phyloP scores from a whole-genome alignment of 2,888 invertebrate species.

The Lutraria lutraria region DNA sequence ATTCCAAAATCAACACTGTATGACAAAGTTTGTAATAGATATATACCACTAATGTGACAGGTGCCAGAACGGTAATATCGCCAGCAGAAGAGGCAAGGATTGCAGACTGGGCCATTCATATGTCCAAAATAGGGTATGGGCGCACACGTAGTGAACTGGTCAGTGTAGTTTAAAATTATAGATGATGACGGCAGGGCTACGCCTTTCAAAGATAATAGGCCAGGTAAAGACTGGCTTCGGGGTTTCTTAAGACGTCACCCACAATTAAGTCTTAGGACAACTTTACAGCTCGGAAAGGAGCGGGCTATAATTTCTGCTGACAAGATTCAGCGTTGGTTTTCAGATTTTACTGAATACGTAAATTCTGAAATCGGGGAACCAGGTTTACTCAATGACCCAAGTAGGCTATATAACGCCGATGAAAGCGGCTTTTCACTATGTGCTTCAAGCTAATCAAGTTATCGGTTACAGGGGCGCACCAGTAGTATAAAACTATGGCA shows the following conservation, averaged over 20 bases:
- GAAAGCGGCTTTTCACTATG: too few relatives aligned
- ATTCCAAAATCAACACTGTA: neutral
- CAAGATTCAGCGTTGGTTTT: constrained; percentile 35
- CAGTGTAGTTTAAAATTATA: neutral
- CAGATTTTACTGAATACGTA: constrained; percentile 27
- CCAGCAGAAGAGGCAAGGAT: neutral
- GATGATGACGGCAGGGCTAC: neutral
- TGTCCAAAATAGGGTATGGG: neutral
- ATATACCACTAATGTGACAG: neutral
- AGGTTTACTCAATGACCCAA: constrained; percentile 27
- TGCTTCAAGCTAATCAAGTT: constrained; percentile 32
- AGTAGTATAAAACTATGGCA: constrained; percentile 29
- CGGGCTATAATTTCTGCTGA: constrained; percentile 13
- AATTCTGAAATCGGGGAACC: constrained; percentile 23
- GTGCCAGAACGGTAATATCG: neutral
- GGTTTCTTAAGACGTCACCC: constrained; percentile 41
- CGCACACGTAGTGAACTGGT: neutral
- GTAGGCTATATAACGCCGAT: constrained; percentile 42
- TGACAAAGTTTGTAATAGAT: neutral
- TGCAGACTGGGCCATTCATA: neutral
- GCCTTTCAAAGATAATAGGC: neutral
- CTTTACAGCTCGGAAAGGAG: constrained; percentile 32
- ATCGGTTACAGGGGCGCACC: constrained; percentile 31
- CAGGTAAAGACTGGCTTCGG: constrained; percentile 35
- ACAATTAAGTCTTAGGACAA: constrained; percentile 19